Percentiles rank a stretch among this genome's conserved stretches.
Conservation (phyloP, 2,797 vertebrate genomes). For the Cheirogaleus major region DNA sequence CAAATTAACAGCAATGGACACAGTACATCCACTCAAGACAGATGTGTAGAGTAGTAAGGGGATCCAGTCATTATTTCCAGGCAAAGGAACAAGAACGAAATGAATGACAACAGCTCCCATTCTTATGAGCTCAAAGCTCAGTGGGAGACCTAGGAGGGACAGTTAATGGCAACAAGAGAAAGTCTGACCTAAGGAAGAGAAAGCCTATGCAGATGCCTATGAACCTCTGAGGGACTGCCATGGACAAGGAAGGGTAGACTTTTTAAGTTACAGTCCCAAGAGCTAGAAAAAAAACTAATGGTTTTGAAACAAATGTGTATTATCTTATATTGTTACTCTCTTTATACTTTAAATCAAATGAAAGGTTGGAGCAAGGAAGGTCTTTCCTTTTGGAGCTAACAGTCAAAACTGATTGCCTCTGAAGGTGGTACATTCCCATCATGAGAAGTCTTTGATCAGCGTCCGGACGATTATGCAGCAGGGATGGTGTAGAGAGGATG, state of each 20-base stretch:
- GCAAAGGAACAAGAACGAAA: neutral
- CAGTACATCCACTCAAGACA: neutral
- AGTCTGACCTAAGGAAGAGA: neutral
- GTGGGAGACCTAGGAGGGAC: neutral
- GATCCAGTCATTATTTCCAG: neutral
- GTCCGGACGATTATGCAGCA: neutral
- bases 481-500: neutral
- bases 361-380: neutral
- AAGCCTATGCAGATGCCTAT: neutral
- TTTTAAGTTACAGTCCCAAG: neutral
- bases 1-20: neutral
- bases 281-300: slow-evolving; percentile 16
- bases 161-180: neutral
- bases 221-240: neutral
- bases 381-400: neutral
- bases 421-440: neutral
- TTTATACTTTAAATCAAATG: slow-evolving; percentile 24
- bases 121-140: neutral
- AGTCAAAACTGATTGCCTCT: neutral
- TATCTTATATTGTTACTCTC: neutral
- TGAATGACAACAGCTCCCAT: neutral
- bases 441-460: neutral
- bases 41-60: neutral
- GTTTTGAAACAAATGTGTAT: neutral
- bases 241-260: neutral